Evolutionary conservation across 1,140 invertebrate genomes (phyloP), one percentile per base, ranked within the genome.

Genomic region (Maconellicoccus hirsutus): DNA sequence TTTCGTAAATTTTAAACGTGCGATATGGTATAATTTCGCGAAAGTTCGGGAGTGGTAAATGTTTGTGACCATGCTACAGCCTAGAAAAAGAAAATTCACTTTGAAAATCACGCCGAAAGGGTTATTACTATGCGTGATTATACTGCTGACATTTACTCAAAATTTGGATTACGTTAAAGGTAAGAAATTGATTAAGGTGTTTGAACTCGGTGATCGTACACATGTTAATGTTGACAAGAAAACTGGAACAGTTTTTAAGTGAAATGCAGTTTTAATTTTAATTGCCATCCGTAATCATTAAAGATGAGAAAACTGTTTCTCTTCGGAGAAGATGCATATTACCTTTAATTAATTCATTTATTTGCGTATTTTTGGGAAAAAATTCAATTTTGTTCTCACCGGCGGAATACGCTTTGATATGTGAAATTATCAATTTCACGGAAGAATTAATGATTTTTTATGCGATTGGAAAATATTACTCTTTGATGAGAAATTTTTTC

Each of bases 41-140:
- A 8, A 52, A 16, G 42, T 52, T 23, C 61, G 61, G 22, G 19
- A 66, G 61, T 66, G 61, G 61, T 66, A 25, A 19, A 66, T 22
- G 61, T 66, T 66, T 66, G 61, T 66, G 61, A 66, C 61, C 61
- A 66, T 66, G 61, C 61, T 66, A 66, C 61, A 66, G 21, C 61
- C 61, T 23, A 66, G 61, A 66, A 66, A 66, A 66, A 23, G 61
- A 19, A 66, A 66, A 26, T 66, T 66, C 22, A 66, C 25, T 66
- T 66, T 66, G 61, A 66, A 66, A 66, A 66, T 66, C 61, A 66
- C 25, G 21, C 61, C 61, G 14, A 66, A 66, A 19, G 61, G 61
- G 10, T 26, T 66, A 26, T 26, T 66, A 26, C 22, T 66, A 66
- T 66, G 61, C 16, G 61, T 66, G 61, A 66, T 66, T 23, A 66